These are phyloP conservation scores for Thecocarcelia acutangulata DNA, from an alignment of 2,888 invertebrate genomes.

Conservation along the genomic window DNA sequence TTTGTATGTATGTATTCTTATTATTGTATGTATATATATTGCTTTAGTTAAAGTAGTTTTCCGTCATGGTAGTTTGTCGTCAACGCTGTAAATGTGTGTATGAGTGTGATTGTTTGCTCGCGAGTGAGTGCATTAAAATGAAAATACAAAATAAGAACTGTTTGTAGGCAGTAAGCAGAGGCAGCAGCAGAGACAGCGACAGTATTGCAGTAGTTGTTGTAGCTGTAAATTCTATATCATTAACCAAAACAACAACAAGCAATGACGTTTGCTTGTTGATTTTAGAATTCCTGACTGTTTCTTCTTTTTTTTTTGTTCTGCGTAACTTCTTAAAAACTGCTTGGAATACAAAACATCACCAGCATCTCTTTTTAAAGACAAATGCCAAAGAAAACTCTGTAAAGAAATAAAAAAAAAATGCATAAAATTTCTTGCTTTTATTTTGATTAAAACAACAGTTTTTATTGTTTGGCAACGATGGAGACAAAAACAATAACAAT, in stretches of 20 bases:
- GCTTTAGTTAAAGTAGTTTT: conserved; percentile 26
- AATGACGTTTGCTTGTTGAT: conserved; percentile 52
- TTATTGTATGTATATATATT: background rate
- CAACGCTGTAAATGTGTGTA: conserved; percentile 39
- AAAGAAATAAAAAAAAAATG: conserved; percentile 17
- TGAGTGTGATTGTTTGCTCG: conserved; percentile 16
- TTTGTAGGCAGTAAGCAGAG: conserved; percentile 24
- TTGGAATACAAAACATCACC: conserved; percentile 33
- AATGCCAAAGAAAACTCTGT: conserved; percentile 34
- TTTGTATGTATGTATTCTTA: background rate
- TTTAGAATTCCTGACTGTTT: conserved; percentile 38
- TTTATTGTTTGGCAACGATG: conserved; percentile 44
- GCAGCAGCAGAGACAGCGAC: too few species aligned
- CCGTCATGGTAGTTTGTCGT: conserved; percentile 61
- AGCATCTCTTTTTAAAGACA: conserved; percentile 21
- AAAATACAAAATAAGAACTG: conserved; percentile 47
- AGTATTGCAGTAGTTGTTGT: conserved; percentile 25
- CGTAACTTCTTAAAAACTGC: conserved; percentile 2
- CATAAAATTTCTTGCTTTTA: background rate
- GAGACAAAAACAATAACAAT: conserved; percentile 39
- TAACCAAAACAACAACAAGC: conserved; percentile 40
- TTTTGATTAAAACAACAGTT: conserved; percentile 52
- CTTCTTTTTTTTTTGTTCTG: conserved; percentile 2
- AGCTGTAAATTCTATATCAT: conserved; percentile 56
- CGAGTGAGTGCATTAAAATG: conserved; percentile 31